Base-by-base conservation (phyloP, 2,113 vertebrate species). In the Propithecus coquereli region DNA sequence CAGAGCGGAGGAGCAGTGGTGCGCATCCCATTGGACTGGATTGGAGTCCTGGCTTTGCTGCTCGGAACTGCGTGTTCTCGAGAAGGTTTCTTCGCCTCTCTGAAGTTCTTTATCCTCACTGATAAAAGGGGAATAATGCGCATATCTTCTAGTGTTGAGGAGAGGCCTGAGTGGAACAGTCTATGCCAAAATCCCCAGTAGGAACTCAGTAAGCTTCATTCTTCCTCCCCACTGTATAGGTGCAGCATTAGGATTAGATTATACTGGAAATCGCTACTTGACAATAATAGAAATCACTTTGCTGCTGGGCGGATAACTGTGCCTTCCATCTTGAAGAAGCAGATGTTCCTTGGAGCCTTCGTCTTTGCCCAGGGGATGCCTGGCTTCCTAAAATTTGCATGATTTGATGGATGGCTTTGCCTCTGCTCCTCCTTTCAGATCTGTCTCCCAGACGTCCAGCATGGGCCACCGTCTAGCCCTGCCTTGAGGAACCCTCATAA, bases 1-100 rank as follows among this genome's bases (percentile, higher is more conserved):
- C 16, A 37, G 27, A 25, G 4, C 10, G 1, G 8, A 17, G 9
- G 13, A 63, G 11, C 32, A 27, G 9, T 9, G 18, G 20, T 2
- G 0, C 4, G n/a, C 50, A 6, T 45, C 30, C 47, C 10, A 1
- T 43, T 17, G 16, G 34, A 17, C 30, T 23, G 5, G 34, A n/a
- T 37, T 34, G 22, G 37, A 66, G 30, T 20, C 81, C 13, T 4
- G 30, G 37, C 54, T 52, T 47, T 54, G 77, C 43, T 52, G 66
- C 34, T 34, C 20, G 16, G 32, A 47, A 2, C 50, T 30, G 6
- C 50, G 59, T n/a, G 9, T 27, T n/a, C 52, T 3, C 4, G 22
- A 76, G 50, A 20, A 11, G 9, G 57, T 65, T 5, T 32, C 65
- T 52, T 63, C 68, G 52, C 25, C 18, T 82, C 83, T 89, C 30